Conservation (phyloP, 2,888 invertebrate species). For the Eilema caniola region DNA sequence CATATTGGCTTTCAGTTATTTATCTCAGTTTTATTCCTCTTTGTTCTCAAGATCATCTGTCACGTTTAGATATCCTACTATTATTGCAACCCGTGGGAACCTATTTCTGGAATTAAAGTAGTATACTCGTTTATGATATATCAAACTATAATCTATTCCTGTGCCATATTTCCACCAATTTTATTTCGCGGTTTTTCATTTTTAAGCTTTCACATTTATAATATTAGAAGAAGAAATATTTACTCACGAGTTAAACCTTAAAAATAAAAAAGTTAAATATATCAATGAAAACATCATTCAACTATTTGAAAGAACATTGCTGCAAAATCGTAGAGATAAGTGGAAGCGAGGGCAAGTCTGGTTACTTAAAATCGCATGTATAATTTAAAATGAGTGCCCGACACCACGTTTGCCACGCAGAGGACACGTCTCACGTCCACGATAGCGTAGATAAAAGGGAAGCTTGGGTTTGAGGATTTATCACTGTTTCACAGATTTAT, state of each 20-base stretch:
- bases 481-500: slow-evolving; percentile 46
- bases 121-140: no score
- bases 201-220: no score
- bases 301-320: slow-evolving; percentile 71
- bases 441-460: slow-evolving; percentile 52
- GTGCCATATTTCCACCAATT: no score
- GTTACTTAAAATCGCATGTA: slow-evolving; percentile 78
- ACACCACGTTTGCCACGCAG: slow-evolving; percentile 48
- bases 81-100: neutral
- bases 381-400: slow-evolving; percentile 71
- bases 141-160: no score
- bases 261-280: no score
- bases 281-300: slow-evolving; percentile 68
- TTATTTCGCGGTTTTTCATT: no score
- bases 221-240: no score
- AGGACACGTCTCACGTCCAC: slow-evolving; percentile 49
- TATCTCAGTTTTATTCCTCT: slow-evolving; percentile 8
- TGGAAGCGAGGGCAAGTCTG: slow-evolving; percentile 61
- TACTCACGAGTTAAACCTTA: no score
- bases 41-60: neutral
- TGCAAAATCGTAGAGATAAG: slow-evolving; percentile 71
- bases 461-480: slow-evolving; percentile 43
- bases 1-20: slow-evolving; percentile 40
- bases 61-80: neutral
- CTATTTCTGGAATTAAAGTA: no score